These are phyloP conservation scores for Spheniscus humboldti DNA, from an alignment of 2,797 vertebrate species.

Conservation along the genomic window DNA sequence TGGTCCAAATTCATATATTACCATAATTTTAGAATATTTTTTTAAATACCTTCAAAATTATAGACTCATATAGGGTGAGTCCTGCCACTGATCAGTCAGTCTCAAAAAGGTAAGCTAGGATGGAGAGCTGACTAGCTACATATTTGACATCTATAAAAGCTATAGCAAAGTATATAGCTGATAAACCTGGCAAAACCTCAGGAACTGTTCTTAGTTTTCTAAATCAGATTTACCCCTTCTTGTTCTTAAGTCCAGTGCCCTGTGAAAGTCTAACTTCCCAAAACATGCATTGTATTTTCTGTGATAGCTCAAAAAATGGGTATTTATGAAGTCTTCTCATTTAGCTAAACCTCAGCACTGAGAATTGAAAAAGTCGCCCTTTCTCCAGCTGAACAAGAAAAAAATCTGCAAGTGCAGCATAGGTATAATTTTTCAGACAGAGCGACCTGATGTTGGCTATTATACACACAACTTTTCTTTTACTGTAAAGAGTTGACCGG, in stretches of 20 bases:
- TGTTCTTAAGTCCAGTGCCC: neutral
- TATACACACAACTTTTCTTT: neutral
- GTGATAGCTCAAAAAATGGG: neutral
- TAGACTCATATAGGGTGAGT: neutral
- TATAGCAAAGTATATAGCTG: neutral
- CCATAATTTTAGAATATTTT: neutral
- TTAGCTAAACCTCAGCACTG: neutral
- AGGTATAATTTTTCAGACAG: neutral
- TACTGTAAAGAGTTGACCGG: neutral
- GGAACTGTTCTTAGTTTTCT: neutral
- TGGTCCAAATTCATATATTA: neutral
- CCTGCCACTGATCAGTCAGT: neutral
- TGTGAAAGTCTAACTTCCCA: neutral
- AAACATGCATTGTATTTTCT: neutral
- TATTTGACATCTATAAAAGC: neutral
- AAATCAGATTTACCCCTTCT: neutral
- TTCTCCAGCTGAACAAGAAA: neutral
- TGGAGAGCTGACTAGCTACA: neutral
- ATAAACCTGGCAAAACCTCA: neutral
- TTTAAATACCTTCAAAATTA: neutral
- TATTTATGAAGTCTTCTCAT: neutral
- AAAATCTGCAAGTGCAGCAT: neutral
- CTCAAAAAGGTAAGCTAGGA: neutral
- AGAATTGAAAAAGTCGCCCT: neutral
- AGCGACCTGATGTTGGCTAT: neutral